Conservation (phyloP, 1,140 invertebrate genomes). For the Araneus ventricosus region DNA sequence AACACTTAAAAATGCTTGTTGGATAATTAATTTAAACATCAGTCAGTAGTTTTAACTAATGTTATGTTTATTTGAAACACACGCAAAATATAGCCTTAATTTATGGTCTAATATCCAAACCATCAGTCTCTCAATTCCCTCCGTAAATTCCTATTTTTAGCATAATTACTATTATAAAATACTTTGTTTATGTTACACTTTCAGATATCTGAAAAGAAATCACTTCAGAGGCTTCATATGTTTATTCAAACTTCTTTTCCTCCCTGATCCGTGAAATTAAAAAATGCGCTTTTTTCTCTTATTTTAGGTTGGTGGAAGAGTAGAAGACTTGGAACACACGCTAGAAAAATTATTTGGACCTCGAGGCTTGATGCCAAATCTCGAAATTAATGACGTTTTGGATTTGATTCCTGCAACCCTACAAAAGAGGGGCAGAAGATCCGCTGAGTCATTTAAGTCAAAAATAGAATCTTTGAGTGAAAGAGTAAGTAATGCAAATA, state of each 20-base stretch:
- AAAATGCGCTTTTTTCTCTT: background rate
- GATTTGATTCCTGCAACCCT: background rate
- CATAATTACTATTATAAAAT: background rate
- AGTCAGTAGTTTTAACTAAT: background rate
- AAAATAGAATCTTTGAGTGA: conserved; percentile 68
- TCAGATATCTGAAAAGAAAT: background rate
- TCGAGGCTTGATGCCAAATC: conserved; percentile 56
- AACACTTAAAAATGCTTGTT: background rate
- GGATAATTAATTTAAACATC: background rate
- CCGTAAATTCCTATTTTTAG: background rate
- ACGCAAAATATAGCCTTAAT: too few species aligned
- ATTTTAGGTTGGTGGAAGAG: conserved; percentile 85
- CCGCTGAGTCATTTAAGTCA: conserved; percentile 55
- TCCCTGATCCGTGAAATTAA: background rate
- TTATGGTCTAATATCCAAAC: too few species aligned
- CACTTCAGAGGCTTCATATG: background rate
- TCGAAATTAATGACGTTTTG: conserved; percentile 39
- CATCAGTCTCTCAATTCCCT: too few species aligned
- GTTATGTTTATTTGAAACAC: background rate
- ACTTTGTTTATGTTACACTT: background rate
- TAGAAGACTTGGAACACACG: conserved; percentile 91
- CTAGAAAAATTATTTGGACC: conserved; percentile 90
- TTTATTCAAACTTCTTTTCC: background rate
- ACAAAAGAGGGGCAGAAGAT: conserved; percentile 30
- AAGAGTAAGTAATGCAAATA: conserved; percentile 46